Conservation (phyloP, 2,113 vertebrate species). For the Urocynchramus pylzowi region DNA sequence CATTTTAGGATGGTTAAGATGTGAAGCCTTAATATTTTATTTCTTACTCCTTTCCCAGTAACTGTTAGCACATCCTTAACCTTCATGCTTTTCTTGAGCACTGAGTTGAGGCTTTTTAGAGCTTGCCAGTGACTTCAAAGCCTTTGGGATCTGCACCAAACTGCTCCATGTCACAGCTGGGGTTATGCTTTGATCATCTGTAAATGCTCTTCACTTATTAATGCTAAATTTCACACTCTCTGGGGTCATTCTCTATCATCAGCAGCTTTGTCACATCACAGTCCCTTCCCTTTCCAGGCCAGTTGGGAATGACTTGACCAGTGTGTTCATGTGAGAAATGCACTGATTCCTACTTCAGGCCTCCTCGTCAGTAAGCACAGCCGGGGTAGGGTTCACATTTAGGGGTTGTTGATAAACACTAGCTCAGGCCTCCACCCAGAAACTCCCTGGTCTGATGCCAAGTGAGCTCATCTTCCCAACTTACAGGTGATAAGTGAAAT, state of each 20-base stretch:
- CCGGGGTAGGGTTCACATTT: background rate
- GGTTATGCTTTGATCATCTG: background rate
- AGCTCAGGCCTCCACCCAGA: conserved; percentile 15
- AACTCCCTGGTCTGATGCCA: background rate
- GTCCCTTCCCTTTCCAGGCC: background rate
- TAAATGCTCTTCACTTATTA: background rate
- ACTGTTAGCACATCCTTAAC: background rate
- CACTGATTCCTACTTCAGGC: background rate
- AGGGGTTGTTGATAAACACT: conserved; percentile 3
- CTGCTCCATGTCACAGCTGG: background rate
- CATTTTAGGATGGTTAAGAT: background rate
- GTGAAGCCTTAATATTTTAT: background rate
- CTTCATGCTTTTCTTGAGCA: background rate
- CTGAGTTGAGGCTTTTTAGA: background rate
- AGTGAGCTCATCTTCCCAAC: background rate
- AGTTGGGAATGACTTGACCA: background rate
- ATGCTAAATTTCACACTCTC: background rate
- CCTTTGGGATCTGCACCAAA: background rate
- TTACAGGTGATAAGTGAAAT: background rate
- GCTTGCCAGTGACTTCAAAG: background rate
- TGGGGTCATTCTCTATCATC: background rate
- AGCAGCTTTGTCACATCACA: background rate
- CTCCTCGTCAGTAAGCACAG: background rate
- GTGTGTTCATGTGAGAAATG: background rate
- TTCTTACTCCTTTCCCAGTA: background rate